Conservation (phyloP, 1,140 invertebrate genomes). For the Trachelipus rathkii region DNA sequence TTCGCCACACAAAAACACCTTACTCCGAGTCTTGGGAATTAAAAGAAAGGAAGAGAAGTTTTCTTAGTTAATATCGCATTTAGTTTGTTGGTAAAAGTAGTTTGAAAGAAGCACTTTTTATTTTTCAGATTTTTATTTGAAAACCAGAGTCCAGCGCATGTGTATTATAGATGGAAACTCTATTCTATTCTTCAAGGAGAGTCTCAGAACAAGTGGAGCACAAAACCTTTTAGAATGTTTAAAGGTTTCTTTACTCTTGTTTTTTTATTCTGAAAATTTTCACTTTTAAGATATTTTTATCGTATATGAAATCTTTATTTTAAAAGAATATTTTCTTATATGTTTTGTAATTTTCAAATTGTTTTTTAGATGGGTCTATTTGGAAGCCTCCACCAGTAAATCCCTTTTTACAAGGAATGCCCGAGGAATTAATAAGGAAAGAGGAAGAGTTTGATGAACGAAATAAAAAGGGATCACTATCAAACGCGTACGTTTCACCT, state of each 20-base stretch:
- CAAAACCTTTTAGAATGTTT: constrained; percentile 97
- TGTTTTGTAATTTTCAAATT: neutral
- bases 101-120: too few species aligned
- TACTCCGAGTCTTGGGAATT: too few species aligned
- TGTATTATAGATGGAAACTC: constrained; percentile 98
- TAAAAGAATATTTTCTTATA: too few species aligned
- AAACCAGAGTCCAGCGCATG: constrained; percentile 93
- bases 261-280: constrained; percentile 8
- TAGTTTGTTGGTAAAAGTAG: too few species aligned
- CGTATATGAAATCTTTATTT: too few species aligned
- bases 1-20: too few species aligned
- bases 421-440: constrained; percentile 55
- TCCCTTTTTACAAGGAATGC: constrained; percentile 75
- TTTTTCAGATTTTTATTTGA: constrained; percentile 89
- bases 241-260: constrained; percentile 59
- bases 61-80: too few species aligned
- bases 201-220: constrained; percentile 83
- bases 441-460: constrained; percentile 45
- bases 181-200: constrained; percentile 96
- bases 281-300: too few species aligned
- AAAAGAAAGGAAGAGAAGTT: too few species aligned
- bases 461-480: constrained; percentile 54
- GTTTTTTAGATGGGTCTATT: constrained; percentile 68
- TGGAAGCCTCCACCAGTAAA: constrained; percentile 94
- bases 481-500: constrained; percentile 57